Evolutionary conservation across 2,113 vertebrate species (phyloP).

Genomic region (Rhabdomys dilectus): DNA sequence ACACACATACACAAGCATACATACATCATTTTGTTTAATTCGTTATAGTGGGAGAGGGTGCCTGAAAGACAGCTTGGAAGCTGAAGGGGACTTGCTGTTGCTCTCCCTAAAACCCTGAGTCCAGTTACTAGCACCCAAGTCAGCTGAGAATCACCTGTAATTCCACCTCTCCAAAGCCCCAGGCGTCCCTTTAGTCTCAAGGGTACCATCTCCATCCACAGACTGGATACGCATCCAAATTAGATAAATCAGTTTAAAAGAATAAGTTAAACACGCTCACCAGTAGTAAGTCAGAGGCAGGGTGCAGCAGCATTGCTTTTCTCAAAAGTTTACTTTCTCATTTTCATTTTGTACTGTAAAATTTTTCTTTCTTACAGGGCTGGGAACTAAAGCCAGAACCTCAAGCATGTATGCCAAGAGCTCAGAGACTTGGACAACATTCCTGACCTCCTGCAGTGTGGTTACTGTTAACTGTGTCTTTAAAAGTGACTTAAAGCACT

Average conservation of each 20-base stretch:
- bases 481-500: conserved; percentile 39
- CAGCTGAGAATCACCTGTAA: neutral
- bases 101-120: neutral
- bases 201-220: neutral
- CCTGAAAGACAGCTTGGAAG: neutral
- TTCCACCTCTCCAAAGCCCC: neutral
- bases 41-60: neutral
- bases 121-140: neutral
- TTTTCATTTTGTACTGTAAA: neutral
- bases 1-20: neutral
- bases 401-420: neutral
- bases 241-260: no score
- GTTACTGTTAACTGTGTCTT: neutral
- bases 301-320: neutral
- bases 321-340: neutral
- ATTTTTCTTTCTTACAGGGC: neutral
- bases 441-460: neutral
- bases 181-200: neutral
- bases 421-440: neutral
- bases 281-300: neutral
- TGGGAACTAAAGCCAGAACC: neutral
- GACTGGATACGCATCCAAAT: neutral
- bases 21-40: neutral
- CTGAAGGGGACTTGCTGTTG: neutral
- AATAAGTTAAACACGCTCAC: neutral